Evolutionary conservation across 2,888 invertebrate species (phyloP).

Genomic region (Glomeris marginata): DNA sequence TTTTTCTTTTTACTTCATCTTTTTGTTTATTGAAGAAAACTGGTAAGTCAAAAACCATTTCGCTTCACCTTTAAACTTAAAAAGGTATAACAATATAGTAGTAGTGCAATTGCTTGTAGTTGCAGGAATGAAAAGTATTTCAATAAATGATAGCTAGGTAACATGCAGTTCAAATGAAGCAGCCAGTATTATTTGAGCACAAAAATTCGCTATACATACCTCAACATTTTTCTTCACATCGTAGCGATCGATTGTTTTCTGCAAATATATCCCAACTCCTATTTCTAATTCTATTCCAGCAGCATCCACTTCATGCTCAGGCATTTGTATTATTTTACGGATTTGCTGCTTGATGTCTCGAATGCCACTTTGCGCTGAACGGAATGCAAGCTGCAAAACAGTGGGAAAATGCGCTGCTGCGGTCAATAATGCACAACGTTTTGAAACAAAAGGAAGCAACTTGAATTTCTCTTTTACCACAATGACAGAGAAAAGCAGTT

Average conservation of each 20-base stretch:
- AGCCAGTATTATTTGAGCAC: no score
- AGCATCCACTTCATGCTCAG: slow-evolving; percentile 20
- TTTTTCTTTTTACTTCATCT: no score
- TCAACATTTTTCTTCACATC: slow-evolving; percentile 35
- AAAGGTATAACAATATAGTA: no score
- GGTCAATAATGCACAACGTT: no score
- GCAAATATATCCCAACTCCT: slow-evolving; percentile 45
- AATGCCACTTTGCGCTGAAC: slow-evolving; percentile 48
- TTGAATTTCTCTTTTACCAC: slow-evolving; percentile 56
- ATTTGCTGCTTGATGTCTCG: slow-evolving; percentile 57
- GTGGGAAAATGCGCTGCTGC: slow-evolving; percentile 6
- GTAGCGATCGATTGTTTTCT: slow-evolving; percentile 52
- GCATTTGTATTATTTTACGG: slow-evolving; percentile 43
- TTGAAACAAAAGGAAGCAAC: no score
- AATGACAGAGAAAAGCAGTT: slow-evolving; percentile 87
- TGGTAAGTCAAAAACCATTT: no score
- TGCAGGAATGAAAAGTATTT: no score
- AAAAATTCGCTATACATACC: slow-evolving; percentile 25
- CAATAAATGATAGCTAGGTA: no score
- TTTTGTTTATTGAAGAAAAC: no score
- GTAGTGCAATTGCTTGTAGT: no score
- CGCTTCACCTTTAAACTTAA: no score
- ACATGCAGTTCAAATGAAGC: no score
- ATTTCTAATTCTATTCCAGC: slow-evolving; percentile 26
- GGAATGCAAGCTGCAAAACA: slow-evolving; percentile 48